phyloP scores from a whole-genome alignment of 2,797 vertebrate species.

The Calcarius lapponicus region DNA sequence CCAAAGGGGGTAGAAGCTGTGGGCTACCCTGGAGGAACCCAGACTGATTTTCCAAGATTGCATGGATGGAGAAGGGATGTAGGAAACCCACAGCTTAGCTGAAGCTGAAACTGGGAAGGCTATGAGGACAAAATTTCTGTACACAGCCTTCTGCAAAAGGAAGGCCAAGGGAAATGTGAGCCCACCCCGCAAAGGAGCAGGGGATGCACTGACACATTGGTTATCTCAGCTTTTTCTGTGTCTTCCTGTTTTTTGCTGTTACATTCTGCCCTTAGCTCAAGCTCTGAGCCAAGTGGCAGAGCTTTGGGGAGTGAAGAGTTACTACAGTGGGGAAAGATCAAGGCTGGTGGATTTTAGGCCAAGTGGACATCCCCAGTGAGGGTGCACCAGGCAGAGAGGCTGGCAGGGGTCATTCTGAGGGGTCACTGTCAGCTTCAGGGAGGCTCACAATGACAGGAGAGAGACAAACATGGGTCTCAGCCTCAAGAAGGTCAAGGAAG shows the following conservation, averaged over 20 bases:
- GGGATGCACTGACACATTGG: neutral
- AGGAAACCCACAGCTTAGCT: neutral
- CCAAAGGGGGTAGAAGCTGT: neutral
- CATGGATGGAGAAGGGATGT: neutral
- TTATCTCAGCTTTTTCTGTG: neutral
- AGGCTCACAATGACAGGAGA: neutral
- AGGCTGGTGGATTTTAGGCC: neutral
- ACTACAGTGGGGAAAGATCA: neutral
- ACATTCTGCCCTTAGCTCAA: neutral
- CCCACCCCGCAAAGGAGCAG: neutral
- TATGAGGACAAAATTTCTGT: neutral
- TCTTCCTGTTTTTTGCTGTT: neutral
- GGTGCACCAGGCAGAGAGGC: neutral
- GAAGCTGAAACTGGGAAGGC: neutral
- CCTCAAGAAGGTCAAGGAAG: neutral
- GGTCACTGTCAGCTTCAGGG: neutral
- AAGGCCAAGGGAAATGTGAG: neutral
- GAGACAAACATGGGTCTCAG: neutral
- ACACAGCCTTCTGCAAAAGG: neutral
- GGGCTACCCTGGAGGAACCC: neutral
- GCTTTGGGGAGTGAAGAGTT: neutral
- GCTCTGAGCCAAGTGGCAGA: neutral
- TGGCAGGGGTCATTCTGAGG: neutral
- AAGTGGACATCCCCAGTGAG: accelerated
- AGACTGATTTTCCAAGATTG: neutral